Evolutionary conservation across 1,140 invertebrate species (phyloP).

Genomic region (Brachionus angularis): DNA sequence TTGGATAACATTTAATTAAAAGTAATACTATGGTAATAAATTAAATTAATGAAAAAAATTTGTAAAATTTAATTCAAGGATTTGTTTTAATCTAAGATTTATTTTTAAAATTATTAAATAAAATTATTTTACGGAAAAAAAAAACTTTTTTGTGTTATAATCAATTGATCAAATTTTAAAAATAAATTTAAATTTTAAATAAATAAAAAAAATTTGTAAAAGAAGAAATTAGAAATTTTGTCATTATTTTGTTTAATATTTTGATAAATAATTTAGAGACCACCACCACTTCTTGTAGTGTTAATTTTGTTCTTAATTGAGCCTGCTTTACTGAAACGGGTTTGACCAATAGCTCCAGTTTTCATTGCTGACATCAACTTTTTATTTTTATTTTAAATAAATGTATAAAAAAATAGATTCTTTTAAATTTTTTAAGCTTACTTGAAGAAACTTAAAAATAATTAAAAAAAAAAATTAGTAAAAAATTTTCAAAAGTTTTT

Average conservation of each 20-base stretch:
- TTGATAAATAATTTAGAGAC: conserved; percentile 3
- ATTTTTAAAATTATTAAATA: no score
- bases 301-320: conserved; percentile 35
- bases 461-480: neutral
- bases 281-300: conserved; percentile 38
- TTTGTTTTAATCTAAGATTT: no score
- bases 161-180: no score
- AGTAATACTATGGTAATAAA: no score
- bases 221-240: no score
- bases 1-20: no score
- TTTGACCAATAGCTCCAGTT: conserved; percentile 41
- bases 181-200: no score
- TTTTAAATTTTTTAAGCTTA: neutral
- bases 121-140: no score
- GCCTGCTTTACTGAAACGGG: conserved; percentile 34
- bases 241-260: neutral
- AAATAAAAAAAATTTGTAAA: no score
- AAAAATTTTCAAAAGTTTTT: neutral
- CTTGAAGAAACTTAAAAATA: conserved; percentile 27
- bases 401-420: neutral
- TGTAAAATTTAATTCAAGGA: no score
- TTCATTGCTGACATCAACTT: conserved; percentile 41
- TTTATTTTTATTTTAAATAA: neutral
- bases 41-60: no score
- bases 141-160: no score